phyloP scores from a whole-genome alignment of 2,888 invertebrate species.

The Synanthedon vespiformis region DNA sequence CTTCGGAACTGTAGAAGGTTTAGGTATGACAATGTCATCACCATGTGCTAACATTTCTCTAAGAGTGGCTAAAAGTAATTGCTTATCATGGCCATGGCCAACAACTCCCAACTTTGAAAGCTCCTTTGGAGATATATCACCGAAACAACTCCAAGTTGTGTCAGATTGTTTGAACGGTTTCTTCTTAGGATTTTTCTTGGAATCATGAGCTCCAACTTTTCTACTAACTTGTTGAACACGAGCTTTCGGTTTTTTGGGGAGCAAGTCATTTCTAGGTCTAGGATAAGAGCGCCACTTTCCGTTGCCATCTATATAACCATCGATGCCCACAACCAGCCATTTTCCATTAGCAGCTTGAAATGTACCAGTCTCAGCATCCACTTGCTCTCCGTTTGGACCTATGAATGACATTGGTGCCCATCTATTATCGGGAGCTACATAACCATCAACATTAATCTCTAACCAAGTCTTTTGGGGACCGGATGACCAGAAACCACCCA shows the following conservation, averaged over 20 bases:
- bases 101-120: slow-evolving; percentile 51
- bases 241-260: slow-evolving; percentile 9
- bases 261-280: slow-evolving; percentile 12
- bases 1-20: slow-evolving; percentile 24
- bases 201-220: slow-evolving; percentile 11
- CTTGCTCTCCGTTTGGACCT: slow-evolving; percentile 44
- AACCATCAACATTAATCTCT: slow-evolving; percentile 54
- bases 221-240: not conserved
- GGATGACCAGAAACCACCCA: slow-evolving; percentile 50
- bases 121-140: slow-evolving; percentile 34
- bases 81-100: slow-evolving; percentile 53
- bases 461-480: slow-evolving; percentile 45
- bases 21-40: slow-evolving; percentile 37
- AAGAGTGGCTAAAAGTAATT: slow-evolving; percentile 31
- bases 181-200: slow-evolving; percentile 14
- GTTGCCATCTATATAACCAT: slow-evolving; percentile 44
- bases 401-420: slow-evolving; percentile 49
- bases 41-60: slow-evolving; percentile 37
- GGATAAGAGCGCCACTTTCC: slow-evolving; percentile 45
- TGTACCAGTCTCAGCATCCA: slow-evolving; percentile 45
- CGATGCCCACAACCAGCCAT: slow-evolving; percentile 48
- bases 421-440: slow-evolving; percentile 42
- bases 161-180: slow-evolving; percentile 21
- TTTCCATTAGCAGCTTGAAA: slow-evolving; percentile 36
- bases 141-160: slow-evolving; percentile 53